A percentile compares a stretch with the other conserved stretches of the same genome.
Evolutionary conservation across 2,113 vertebrate genomes (phyloP).

Genomic region (Mobula birostris): DNA sequence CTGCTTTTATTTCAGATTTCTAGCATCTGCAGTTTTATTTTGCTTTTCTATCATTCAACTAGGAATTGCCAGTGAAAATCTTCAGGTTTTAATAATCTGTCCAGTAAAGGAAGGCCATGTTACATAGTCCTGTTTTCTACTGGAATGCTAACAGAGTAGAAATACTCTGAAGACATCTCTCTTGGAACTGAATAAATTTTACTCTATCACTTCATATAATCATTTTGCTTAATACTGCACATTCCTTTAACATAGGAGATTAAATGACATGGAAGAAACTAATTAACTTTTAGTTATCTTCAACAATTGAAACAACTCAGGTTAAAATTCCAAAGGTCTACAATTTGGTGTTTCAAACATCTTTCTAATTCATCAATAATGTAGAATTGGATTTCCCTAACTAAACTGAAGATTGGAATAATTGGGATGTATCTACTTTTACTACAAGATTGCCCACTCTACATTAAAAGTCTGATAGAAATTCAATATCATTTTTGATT

Average conservation of each 20-base stretch:
- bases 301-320: constrained; percentile 1
- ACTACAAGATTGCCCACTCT: constrained; percentile 42
- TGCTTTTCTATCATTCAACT: not conserved
- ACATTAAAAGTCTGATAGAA: constrained; percentile 46
- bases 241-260: not conserved
- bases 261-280: not conserved
- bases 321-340: not conserved
- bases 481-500: constrained; percentile 52
- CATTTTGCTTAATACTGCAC: not conserved
- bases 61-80: not conserved
- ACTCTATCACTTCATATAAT: not conserved
- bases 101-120: not conserved
- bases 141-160: not conserved
- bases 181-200: constrained; percentile 26
- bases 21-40: too few species aligned
- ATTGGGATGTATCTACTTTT: constrained; percentile 44
- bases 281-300: not conserved
- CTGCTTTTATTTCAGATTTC: too few species aligned
- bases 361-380: constrained; percentile 17
- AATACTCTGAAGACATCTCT: not conserved
- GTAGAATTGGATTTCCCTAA: not conserved
- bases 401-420: not conserved
- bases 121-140: not conserved
- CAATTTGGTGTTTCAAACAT: not conserved
- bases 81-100: not conserved